phyloP scores from a whole-genome alignment of 2,113 vertebrate genomes.

The Grantiella picta region DNA sequence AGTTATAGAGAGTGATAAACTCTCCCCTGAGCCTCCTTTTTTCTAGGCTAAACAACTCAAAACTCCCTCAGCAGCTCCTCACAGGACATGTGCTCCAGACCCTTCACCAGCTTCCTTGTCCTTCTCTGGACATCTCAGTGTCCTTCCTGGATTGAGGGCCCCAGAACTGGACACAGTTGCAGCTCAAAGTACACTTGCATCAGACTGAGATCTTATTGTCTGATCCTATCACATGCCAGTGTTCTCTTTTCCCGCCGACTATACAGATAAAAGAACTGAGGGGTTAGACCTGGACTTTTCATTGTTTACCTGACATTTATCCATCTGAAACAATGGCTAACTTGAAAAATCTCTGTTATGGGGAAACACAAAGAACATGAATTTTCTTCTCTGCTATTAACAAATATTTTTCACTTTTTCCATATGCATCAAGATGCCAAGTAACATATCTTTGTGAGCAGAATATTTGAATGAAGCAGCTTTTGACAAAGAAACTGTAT shows the following conservation, averaged over 20 bases:
- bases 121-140: not conserved
- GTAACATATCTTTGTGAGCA: constrained; percentile 10
- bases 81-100: not conserved
- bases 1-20: not conserved
- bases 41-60: not conserved
- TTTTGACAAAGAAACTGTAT: constrained; percentile 13
- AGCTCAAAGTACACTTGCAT: not conserved
- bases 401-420: constrained; percentile 38
- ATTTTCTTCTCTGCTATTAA: constrained; percentile 16
- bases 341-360: not conserved
- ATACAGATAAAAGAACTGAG: not conserved
- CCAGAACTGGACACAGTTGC: not conserved
- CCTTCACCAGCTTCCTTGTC: accelerated
- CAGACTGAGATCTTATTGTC: not conserved
- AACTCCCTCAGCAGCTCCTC: not conserved
- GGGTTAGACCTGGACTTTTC: not conserved
- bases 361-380: not conserved
- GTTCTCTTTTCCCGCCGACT: not conserved
- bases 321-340: not conserved
- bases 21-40: not conserved
- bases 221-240: not conserved
- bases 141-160: not conserved
- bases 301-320: constrained; percentile 4
- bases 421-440: not conserved
- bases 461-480: constrained; percentile 32